These are phyloP conservation scores for Lamprologus callipterus DNA, from an alignment of 2,113 vertebrate genomes.

Conservation along the genomic window DNA sequence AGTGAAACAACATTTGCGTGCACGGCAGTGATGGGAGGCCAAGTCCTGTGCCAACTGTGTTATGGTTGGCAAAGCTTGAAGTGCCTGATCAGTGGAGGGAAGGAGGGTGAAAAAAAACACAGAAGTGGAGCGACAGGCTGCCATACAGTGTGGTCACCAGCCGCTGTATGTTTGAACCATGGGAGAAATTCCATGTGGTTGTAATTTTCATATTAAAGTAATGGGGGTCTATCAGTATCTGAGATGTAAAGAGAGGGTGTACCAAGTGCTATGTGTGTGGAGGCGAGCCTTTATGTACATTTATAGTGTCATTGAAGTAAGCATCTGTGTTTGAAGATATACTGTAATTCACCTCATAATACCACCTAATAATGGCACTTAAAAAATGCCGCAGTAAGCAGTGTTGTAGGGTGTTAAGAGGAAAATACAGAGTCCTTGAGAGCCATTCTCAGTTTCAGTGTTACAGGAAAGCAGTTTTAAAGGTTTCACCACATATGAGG, in stretches of 20 bases:
- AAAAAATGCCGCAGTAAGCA: constrained; percentile 30
- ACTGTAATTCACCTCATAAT: constrained; percentile 37
- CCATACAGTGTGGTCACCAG: constrained; percentile 53
- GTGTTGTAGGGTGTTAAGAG: constrained; percentile 9
- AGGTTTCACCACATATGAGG: background rate
- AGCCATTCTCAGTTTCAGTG: constrained; percentile 1
- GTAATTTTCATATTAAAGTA: constrained; percentile 72
- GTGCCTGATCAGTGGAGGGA: constrained; percentile 49
- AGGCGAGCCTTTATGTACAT: background rate
- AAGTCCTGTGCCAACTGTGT: constrained; percentile 61
- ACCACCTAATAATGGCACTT: constrained; percentile 45
- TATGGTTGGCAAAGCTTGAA: constrained; percentile 70
- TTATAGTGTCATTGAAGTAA: constrained; percentile 23
- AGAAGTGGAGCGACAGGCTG: constrained; percentile 29
- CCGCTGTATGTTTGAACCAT: constrained; percentile 59
- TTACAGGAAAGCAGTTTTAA: background rate
- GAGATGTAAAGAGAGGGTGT: constrained; percentile 34
- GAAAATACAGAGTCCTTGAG: constrained; percentile 26
- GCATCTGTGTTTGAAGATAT: constrained; percentile 20
- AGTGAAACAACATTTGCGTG: constrained; percentile 52
- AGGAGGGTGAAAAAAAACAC: constrained; percentile 3
- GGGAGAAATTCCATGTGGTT: constrained; percentile 70
- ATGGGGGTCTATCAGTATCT: constrained; percentile 54
- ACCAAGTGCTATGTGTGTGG: constrained; percentile 6
- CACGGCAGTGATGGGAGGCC: constrained; percentile 31